These are phyloP conservation scores for Phoenicopterus ruber DNA, from an alignment of 2,113 vertebrate species.

Conservation along the genomic window DNA sequence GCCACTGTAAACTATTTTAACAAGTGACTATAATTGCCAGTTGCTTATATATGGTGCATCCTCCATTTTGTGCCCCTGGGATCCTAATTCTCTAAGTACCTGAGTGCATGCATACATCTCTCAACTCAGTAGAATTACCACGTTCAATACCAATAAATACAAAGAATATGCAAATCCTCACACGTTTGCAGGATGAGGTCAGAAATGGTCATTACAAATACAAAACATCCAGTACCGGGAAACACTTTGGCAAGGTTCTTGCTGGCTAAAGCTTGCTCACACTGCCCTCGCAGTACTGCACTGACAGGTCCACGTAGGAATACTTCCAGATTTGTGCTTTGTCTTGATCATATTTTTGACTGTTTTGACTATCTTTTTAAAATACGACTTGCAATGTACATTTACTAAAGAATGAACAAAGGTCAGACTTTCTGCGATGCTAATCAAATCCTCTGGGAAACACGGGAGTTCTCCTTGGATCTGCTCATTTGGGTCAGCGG, in stretches of 20 bases:
- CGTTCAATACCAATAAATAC: neutral
- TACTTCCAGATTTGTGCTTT: neutral
- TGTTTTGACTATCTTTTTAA: neutral
- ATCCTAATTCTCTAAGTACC: neutral
- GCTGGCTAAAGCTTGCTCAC: neutral
- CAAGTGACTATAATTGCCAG: constrained; percentile 12
- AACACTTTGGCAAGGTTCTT: neutral
- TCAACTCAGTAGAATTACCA: neutral
- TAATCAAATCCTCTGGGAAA: neutral
- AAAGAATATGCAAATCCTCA: neutral
- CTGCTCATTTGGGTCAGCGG: neutral
- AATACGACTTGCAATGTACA: neutral
- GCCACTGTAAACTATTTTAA: constrained; percentile 35
- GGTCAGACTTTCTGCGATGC: neutral
- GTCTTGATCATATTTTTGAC: neutral
- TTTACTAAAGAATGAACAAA: neutral
- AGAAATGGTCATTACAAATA: neutral
- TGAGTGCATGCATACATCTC: neutral
- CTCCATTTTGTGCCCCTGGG: neutral
- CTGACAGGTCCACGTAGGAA: neutral
- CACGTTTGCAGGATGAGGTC: neutral
- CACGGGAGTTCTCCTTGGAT: neutral
- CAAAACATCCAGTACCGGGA: neutral
- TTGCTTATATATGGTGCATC: neutral
- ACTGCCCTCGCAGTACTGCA: neutral